phyloP scores from a whole-genome alignment of 2,113 vertebrate species.

The Sebastes schlegelii region DNA sequence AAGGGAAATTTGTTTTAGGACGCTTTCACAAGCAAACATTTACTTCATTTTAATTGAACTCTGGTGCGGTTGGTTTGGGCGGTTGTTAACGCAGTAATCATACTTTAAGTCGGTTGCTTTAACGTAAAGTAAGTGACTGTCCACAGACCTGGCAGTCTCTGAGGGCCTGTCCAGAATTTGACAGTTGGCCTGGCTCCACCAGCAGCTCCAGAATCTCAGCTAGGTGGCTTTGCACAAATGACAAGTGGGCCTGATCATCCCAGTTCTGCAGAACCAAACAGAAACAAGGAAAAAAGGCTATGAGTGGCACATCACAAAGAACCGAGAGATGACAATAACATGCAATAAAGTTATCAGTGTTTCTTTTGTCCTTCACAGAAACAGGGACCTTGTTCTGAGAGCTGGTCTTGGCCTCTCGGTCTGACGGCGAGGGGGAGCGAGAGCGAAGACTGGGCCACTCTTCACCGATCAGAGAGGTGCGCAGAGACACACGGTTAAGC shows the following conservation, averaged over 20 bases:
- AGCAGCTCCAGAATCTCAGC: conserved; percentile 90
- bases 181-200: conserved; percentile 90
- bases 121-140: background rate
- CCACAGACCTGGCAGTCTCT: conserved; percentile 77
- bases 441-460: conserved; percentile 92
- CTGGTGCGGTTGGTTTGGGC: no score
- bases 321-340: background rate
- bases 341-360: background rate
- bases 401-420: conserved; percentile 85
- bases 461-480: conserved; percentile 92
- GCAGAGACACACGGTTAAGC: conserved; percentile 91
- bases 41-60: no score
- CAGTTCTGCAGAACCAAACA: conserved; percentile 87
- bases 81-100: no score
- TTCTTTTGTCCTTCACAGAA: background rate
- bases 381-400: conserved; percentile 89
- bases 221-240: conserved; percentile 90
- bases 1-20: background rate
- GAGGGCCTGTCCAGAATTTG: conserved; percentile 83
- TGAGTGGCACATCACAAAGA: background rate
- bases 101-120: no score
- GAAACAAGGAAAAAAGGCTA: background rate
- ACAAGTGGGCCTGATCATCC: conserved; percentile 92
- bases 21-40: no score
- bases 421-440: conserved; percentile 78